These are phyloP conservation scores for Scaptomyza tumidula DNA, from an alignment of 2,888 invertebrate species.

Conservation along the genomic window DNA sequence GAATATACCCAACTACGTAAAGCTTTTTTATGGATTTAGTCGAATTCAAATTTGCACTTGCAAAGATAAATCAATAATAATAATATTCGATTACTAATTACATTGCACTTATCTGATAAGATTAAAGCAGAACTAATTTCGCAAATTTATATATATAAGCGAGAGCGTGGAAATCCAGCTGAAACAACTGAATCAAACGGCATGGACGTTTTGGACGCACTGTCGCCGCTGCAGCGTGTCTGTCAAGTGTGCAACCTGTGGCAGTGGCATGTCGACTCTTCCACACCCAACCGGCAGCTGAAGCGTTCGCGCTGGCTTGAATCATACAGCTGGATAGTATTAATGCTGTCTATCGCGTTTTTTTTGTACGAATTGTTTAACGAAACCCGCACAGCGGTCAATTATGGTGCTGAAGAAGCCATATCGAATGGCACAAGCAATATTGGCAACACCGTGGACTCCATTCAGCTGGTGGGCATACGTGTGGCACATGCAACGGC, in stretches of 20 bases:
- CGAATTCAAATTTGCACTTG: background rate
- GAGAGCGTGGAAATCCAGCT: background rate
- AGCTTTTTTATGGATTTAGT: background rate
- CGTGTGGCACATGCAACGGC: slow-evolving; percentile 76
- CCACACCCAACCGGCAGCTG: slow-evolving; percentile 42
- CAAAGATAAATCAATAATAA: background rate
- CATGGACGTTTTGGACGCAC: slow-evolving; percentile 75
- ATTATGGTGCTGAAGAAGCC: background rate
- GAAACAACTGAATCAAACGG: background rate
- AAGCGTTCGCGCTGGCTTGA: slow-evolving; percentile 60
- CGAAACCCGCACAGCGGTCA: slow-evolving; percentile 22
- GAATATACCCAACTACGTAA: background rate
- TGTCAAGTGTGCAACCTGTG: slow-evolving; percentile 68
- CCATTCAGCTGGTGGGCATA: slow-evolving; percentile 80
- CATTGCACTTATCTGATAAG: slow-evolving; percentile 38
- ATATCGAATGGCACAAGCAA: slow-evolving; percentile 35
- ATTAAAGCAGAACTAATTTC: slow-evolving; percentile 23
- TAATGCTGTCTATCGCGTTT: slow-evolving; percentile 46
- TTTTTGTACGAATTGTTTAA: slow-evolving; percentile 66
- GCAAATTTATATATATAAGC: slow-evolving; percentile 1
- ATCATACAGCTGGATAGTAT: slow-evolving; percentile 59
- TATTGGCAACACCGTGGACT: slow-evolving; percentile 77
- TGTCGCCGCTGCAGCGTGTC: slow-evolving; percentile 55
- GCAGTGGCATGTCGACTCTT: slow-evolving; percentile 59
- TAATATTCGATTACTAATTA: slow-evolving; percentile 17